These are phyloP conservation scores for Rhyzopertha dominica DNA, from an alignment of 1,140 invertebrate species.

Conservation along the genomic window DNA sequence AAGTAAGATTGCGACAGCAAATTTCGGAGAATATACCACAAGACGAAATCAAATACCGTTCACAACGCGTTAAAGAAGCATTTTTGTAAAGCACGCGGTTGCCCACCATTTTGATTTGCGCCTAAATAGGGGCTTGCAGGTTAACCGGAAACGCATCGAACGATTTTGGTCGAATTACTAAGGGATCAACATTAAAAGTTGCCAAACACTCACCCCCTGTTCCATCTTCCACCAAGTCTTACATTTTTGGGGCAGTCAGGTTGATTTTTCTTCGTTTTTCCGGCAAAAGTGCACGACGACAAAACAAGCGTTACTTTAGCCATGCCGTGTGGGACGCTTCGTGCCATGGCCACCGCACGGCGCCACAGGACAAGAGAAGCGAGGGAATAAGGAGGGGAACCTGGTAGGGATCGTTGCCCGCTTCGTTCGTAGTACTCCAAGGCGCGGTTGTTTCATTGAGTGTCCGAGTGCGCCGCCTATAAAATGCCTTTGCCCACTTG, in stretches of 20 bases:
- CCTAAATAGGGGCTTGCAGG: constrained; percentile 37
- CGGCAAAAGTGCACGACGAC: constrained; percentile 12
- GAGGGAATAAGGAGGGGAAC: constrained; percentile 7
- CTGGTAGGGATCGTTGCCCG: constrained; percentile 36
- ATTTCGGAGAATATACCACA: too few relatives aligned
- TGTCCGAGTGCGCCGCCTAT: constrained; percentile 37
- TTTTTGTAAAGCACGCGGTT: constrained; percentile 41
- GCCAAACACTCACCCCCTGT: background rate
- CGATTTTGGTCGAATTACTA: background rate
- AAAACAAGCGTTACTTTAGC: constrained; percentile 10
- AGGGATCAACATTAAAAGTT: too few relatives aligned
- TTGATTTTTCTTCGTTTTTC: constrained; percentile 3
- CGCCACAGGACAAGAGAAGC: constrained; percentile 9
- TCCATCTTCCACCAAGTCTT: background rate
- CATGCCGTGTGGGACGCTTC: background rate
- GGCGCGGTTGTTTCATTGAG: constrained; percentile 33
- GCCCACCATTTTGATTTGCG: constrained; percentile 42
- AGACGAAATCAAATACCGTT: too few relatives aligned
- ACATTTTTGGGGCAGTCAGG: background rate
- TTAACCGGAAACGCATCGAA: constrained; percentile 36
- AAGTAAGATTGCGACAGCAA: too few relatives aligned
- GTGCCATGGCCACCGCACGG: constrained; percentile 4
- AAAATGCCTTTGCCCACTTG: too few relatives aligned
- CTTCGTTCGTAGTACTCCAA: constrained; percentile 32
- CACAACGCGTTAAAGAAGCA: too few relatives aligned